Base-by-base conservation (phyloP, 1,140 invertebrate genomes). In the Neoseiulus cucumeris region DNA sequence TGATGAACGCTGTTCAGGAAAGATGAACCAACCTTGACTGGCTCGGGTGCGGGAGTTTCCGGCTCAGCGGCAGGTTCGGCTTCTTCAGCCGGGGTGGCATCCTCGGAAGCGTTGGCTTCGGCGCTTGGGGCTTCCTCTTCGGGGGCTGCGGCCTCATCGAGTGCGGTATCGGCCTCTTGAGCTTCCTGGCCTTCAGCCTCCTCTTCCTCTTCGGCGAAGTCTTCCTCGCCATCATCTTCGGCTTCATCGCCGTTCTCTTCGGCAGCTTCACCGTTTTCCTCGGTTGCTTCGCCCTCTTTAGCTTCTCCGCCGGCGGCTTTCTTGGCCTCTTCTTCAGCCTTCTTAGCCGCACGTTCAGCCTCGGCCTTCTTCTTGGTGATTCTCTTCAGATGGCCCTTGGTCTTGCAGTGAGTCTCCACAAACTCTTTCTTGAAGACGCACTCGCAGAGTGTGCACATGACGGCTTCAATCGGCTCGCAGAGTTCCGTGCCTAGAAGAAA, bases 401-500 rank as follows among this genome's bases (percentile, higher is more conserved):
- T 59, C 22, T 59, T 59, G 51, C 51, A 59, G 22, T 59, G 51
- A 14, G 22, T 20, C 14, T 59, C 51, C 25, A 59, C 51, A 9
- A 59, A 59, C 22, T 59, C 51, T 20, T 59, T 59, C 22, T 59
- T 59, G 51, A 59, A 59, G 17, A 59, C 51, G 51, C 51, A 59
- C 22, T 59, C 51, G 9, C 51, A 59, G 9, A 59, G 51, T 2
- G 51, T 20, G 22, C 51, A 59, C 51, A 59, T 59, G 25, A 59
- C 51, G 2, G 51, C 51, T 25, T 59, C 51, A 33, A 59, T 33
- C 25, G 25, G 25, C 33, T 59, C 51, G 22, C 51, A 59, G 22
- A 59, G 51, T 14, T 59, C 51, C 14, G 51, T 59, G 14, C 51
- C 51, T 59, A 9, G 33, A 33, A 47, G 45, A 14, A 28, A 17